These are phyloP conservation scores for Chaetodon auriga DNA, from an alignment of 2,113 vertebrate genomes.

Conservation along the genomic window DNA sequence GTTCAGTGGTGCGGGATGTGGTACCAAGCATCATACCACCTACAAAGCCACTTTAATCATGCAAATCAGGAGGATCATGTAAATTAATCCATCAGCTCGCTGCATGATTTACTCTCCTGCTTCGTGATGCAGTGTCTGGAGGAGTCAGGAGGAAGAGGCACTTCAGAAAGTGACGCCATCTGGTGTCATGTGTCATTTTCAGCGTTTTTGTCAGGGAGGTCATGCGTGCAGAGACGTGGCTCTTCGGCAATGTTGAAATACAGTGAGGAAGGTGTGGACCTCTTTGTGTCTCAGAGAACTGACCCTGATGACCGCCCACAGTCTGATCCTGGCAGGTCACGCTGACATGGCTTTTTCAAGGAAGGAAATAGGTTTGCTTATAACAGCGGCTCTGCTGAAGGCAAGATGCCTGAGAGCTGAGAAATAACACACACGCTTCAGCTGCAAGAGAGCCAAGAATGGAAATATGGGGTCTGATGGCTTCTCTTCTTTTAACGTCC, in stretches of 20 bases:
- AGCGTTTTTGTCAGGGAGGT: not conserved
- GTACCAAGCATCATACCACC: not conserved
- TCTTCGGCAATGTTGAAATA: not conserved
- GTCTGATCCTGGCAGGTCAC: not conserved
- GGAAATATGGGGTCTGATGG: not conserved
- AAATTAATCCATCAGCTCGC: slow-evolving; percentile 16
- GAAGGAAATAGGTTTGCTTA: not conserved
- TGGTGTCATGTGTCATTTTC: slow-evolving; percentile 15
- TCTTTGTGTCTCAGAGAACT: not conserved
- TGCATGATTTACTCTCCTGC: slow-evolving; percentile 26
- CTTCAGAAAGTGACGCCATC: slow-evolving; percentile 19
- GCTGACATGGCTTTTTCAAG: not conserved
- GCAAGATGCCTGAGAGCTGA: slow-evolving; percentile 2
- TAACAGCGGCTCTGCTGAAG: not conserved
- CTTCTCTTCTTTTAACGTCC: not conserved
- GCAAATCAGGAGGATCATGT: slow-evolving; percentile 37
- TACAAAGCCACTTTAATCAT: slow-evolving; percentile 62
- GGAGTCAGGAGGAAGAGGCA: slow-evolving; percentile 8
- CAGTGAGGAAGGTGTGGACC: not conserved
- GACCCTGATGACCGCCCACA: not conserved
- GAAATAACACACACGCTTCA: not conserved
- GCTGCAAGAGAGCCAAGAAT: slow-evolving; percentile 16
- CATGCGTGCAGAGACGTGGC: not conserved
- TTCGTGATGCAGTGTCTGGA: slow-evolving; percentile 37
- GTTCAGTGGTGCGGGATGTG: not conserved